These are phyloP conservation scores for Toxonevra muliebris DNA, from an alignment of 2,888 invertebrate genomes.

Conservation along the genomic window DNA sequence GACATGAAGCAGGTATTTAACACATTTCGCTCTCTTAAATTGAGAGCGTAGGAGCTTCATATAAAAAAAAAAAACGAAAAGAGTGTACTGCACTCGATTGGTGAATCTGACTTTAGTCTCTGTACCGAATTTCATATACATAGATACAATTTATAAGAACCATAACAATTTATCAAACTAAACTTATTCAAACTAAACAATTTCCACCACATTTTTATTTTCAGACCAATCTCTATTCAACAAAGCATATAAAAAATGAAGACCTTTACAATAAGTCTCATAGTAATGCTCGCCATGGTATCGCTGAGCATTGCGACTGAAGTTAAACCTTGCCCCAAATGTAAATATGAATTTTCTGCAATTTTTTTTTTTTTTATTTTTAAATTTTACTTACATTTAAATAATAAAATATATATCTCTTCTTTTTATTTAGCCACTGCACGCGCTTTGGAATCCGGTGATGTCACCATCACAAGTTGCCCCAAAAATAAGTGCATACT, in stretches of 20 bases:
- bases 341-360: conserved; percentile 43
- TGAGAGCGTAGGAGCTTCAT: too few relatives aligned
- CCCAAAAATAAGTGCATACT: conserved; percentile 73
- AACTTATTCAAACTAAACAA: too few relatives aligned
- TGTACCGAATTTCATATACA: too few relatives aligned
- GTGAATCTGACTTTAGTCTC: too few relatives aligned
- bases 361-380: conserved; percentile 12
- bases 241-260: conserved; percentile 33
- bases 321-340: conserved; percentile 52
- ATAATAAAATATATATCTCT: not conserved
- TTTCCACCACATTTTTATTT: too few relatives aligned
- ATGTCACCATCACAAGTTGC: conserved; percentile 71
- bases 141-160: too few relatives aligned
- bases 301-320: conserved; percentile 46
- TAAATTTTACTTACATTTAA: not conserved
- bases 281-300: conserved; percentile 50
- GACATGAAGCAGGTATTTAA: too few relatives aligned
- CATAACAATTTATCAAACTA: too few relatives aligned
- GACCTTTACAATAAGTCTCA: conserved; percentile 37
- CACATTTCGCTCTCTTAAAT: too few relatives aligned
- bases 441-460: conserved; percentile 62
- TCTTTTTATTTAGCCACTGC: conserved; percentile 62
- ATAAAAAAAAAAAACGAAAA: too few relatives aligned
- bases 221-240: too few relatives aligned
- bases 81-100: too few relatives aligned